A percentile compares a stretch with the other conserved stretches of the same genome.
Evolutionary conservation across 2,797 vertebrate species (phyloP).

Genomic region (Setipinna tenuifilis): DNA sequence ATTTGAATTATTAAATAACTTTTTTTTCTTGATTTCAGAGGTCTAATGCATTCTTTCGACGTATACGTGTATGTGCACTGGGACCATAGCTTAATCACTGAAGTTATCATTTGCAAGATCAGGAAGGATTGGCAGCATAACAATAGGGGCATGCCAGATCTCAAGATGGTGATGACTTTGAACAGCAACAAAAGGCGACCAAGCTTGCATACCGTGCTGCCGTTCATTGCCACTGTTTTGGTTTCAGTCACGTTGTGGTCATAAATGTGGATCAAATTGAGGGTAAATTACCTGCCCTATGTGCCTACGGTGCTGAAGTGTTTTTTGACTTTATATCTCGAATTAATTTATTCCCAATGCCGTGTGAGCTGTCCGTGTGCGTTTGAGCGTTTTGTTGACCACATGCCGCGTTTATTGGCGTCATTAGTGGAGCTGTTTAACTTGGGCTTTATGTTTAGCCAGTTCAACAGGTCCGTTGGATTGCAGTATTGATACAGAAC

Average conservation of each 20-base stretch:
- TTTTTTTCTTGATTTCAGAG: slow-evolving; percentile 13
- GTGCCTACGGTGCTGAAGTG: background rate
- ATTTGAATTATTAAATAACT: slow-evolving; percentile 82
- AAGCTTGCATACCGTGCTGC: background rate
- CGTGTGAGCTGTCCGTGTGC: background rate
- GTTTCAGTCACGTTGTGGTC: background rate
- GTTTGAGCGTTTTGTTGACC: background rate
- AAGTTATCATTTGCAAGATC: background rate
- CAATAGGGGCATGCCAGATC: background rate
- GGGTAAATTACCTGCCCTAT: background rate
- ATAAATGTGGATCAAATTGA: background rate
- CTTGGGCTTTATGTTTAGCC: background rate
- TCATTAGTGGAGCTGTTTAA: background rate
- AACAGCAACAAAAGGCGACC: slow-evolving; percentile 5
- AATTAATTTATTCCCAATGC: background rate
- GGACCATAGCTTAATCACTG: background rate
- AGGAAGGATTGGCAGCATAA: background rate
- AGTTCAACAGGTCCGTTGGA: slow-evolving; percentile 75
- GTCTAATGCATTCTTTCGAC: slow-evolving; percentile 9
- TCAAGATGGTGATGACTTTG: slow-evolving; percentile 21
- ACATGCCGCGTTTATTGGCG: background rate
- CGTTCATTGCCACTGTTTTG: background rate
- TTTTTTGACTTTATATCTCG: background rate
- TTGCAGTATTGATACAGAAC: slow-evolving; percentile 80
- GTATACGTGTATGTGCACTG: background rate